These are phyloP conservation scores for Tragelaphus scriptus DNA, from an alignment of 2,113 vertebrate genomes.

Conservation along the genomic window DNA sequence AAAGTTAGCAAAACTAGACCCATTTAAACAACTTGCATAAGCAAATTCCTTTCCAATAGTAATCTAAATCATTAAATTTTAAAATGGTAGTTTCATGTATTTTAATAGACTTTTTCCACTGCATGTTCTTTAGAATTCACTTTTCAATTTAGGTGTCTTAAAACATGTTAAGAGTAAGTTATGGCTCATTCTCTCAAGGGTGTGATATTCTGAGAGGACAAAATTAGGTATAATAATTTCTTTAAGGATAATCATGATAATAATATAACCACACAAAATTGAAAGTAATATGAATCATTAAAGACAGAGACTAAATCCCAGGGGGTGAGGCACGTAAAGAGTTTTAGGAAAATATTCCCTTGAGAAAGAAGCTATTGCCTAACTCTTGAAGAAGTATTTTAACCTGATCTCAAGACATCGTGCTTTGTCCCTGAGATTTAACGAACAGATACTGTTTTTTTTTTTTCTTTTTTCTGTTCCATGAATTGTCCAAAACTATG, in stretches of 20 bases:
- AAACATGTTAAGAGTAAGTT: neutral
- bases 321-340: neutral
- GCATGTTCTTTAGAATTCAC: neutral
- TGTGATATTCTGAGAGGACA: neutral
- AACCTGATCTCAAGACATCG: neutral
- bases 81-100: neutral
- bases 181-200: neutral
- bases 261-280: neutral
- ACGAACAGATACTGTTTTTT: neutral
- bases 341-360: neutral
- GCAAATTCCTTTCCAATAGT: neutral
- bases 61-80: neutral
- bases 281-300: neutral
- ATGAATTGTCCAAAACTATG: neutral
- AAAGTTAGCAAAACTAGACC: neutral
- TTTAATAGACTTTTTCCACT: neutral
- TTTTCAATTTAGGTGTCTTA: neutral
- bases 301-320: neutral
- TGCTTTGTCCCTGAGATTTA: neutral
- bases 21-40: neutral
- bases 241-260: neutral
- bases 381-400: neutral
- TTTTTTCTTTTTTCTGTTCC: neutral
- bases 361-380: neutral
- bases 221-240: neutral